Evolutionary conservation across 2,888 invertebrate genomes (phyloP).

Genomic region (Elegia similella): DNA sequence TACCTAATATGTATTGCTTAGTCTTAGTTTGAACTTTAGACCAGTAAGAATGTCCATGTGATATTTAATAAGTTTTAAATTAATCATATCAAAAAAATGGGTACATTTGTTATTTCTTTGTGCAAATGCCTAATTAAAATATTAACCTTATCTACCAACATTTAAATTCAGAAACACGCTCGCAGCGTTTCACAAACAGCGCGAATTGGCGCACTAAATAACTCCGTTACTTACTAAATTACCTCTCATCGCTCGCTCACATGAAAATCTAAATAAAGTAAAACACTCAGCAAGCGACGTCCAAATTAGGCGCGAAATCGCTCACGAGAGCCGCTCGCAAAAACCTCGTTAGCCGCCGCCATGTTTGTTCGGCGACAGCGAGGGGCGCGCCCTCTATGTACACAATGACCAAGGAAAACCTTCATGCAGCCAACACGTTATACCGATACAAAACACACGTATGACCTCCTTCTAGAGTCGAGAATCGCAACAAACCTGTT

Average conservation of each 20-base stretch:
- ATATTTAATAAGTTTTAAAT: no score
- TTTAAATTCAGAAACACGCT: background rate
- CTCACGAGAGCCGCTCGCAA: constrained; percentile 71
- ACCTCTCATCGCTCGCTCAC: constrained; percentile 29
- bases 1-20: no score
- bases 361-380: constrained; percentile 77
- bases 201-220: constrained; percentile 17
- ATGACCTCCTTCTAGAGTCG: constrained; percentile 32
- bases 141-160: background rate
- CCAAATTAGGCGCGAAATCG: constrained; percentile 80
- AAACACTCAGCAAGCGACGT: constrained; percentile 47
- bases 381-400: constrained; percentile 79
- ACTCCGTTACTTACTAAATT: constrained; percentile 34
- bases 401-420: constrained; percentile 54
- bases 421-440: constrained; percentile 20
- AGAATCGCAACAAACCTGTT: constrained; percentile 28
- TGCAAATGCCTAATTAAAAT: background rate
- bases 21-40: no score
- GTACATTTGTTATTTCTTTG: no score
- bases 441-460: constrained; percentile 28
- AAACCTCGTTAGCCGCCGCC: constrained; percentile 78
- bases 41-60: no score
- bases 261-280: constrained; percentile 50
- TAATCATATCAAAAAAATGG: no score
- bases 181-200: constrained; percentile 8